These are phyloP conservation scores for Lampris megalopsis DNA, from an alignment of 2,113 vertebrate genomes.

Conservation along the genomic window DNA sequence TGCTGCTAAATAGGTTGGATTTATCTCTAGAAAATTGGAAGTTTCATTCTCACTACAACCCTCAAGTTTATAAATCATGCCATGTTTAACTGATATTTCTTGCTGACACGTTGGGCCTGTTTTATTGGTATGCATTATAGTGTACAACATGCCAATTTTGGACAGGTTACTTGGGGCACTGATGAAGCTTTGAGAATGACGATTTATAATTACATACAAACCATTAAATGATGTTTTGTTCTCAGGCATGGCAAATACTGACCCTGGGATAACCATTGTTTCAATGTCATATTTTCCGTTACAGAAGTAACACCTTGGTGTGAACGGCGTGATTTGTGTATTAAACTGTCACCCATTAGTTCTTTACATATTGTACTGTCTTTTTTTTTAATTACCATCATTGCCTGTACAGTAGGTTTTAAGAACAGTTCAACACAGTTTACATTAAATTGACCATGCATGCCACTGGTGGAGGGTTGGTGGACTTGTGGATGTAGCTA, in stretches of 20 bases:
- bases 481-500: slow-evolving; percentile 69
- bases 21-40: slow-evolving; percentile 10
- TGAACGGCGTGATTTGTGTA: slow-evolving; percentile 29
- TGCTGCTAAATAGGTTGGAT: slow-evolving; percentile 6
- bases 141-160: slow-evolving; percentile 17
- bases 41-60: slow-evolving; percentile 9
- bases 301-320: slow-evolving; percentile 24
- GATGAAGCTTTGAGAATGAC: slow-evolving; percentile 31
- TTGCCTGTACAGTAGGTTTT: slow-evolving; percentile 34
- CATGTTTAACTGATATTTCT: slow-evolving; percentile 31
- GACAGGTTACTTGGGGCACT: slow-evolving; percentile 34
- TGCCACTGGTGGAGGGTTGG: slow-evolving; percentile 65
- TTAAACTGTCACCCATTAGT: slow-evolving; percentile 36
- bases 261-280: neutral
- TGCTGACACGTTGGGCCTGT: slow-evolving; percentile 10
- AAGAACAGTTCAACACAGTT: slow-evolving; percentile 49
- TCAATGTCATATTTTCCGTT: slow-evolving; percentile 8
- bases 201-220: neutral
- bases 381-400: slow-evolving; percentile 25
- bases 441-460: slow-evolving; percentile 67
- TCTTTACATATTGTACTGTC: slow-evolving; percentile 37
- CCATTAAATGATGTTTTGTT: slow-evolving; percentile 1
- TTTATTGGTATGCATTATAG: slow-evolving; percentile 18
- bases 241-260: slow-evolving; percentile 2
- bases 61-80: slow-evolving; percentile 31